A percentile compares a stretch with the other conserved stretches of the same genome.
phyloP scores from a whole-genome alignment of 2,113 vertebrate species.

The Abramis brama region DNA sequence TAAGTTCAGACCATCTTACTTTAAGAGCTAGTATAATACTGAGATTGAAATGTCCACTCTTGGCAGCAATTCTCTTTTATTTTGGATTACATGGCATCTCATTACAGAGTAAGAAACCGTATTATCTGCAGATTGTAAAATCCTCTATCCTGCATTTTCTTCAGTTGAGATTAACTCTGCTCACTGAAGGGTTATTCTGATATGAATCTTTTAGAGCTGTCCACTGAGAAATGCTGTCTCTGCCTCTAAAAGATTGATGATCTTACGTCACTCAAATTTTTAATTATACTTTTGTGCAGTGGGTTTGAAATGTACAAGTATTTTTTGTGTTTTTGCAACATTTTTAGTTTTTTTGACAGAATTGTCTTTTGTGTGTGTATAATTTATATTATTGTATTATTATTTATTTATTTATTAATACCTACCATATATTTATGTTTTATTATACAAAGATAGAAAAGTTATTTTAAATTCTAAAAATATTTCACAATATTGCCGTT shows the following conservation, averaged over 20 bases:
- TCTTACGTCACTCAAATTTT: not conserved
- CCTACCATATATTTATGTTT: not conserved
- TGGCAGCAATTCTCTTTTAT: conserved; percentile 16
- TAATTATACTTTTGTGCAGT: not conserved
- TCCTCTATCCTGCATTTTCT: conserved; percentile 27
- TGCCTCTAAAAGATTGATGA: not conserved
- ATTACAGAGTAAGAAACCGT: conserved; percentile 30
- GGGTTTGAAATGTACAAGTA: not conserved
- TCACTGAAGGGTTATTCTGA: not conserved
- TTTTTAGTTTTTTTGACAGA: not conserved
- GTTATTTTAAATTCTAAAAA: too few relatives aligned
- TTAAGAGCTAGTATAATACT: conserved; percentile 9
- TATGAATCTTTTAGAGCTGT: conserved; percentile 8
- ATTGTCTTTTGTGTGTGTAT: not conserved
- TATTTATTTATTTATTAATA: not conserved
- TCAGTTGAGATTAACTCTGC: not conserved
- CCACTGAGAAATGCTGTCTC: conserved; percentile 16
- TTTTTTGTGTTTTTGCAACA: not conserved
- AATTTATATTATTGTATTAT: too few relatives aligned
- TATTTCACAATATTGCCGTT: too few relatives aligned
- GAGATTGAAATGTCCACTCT: conserved; percentile 30
- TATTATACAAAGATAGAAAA: too few relatives aligned
- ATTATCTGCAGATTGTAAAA: conserved; percentile 38
- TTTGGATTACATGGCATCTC: conserved; percentile 14
- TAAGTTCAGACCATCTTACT: not conserved